Evolutionary conservation across 2,888 invertebrate genomes (phyloP).

Genomic region (Patella caerulea): DNA sequence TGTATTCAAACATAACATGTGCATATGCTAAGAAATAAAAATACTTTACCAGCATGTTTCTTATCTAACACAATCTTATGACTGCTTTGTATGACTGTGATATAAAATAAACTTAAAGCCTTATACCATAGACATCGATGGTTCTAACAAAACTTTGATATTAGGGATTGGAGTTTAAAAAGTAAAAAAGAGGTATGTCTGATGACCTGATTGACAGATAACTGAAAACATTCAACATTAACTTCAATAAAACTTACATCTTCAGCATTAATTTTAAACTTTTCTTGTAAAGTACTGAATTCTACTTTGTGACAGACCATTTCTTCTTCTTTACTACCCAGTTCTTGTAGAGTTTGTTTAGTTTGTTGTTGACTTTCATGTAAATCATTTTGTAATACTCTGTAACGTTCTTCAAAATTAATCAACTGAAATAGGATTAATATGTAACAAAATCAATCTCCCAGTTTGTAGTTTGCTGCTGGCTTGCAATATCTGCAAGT

Average conservation of each 20-base stretch:
- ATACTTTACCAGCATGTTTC: background rate
- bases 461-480: too few species aligned
- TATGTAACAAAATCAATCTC: background rate
- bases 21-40: background rate
- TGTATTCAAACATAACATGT: background rate
- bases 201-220: too few species aligned
- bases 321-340: conserved; percentile 67
- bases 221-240: too few species aligned
- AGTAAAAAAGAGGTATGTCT: too few species aligned
- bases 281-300: conserved; percentile 63
- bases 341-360: conserved; percentile 62
- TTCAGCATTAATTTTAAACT: conserved; percentile 58
- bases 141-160: too few species aligned
- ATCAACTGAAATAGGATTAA: conserved; percentile 47
- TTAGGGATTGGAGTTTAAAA: too few species aligned
- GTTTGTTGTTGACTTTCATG: conserved; percentile 61
- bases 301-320: conserved; percentile 66
- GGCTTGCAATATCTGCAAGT: too few species aligned
- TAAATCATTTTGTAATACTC: conserved; percentile 61
- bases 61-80: background rate
- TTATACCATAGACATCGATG: too few species aligned
- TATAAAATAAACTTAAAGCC: too few species aligned
- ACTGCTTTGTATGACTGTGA: too few species aligned
- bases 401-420: conserved; percentile 62
- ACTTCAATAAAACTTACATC: conserved; percentile 50